Base-by-base conservation (phyloP, 2,797 vertebrate species). In the Pseudomugil tenellus region DNA sequence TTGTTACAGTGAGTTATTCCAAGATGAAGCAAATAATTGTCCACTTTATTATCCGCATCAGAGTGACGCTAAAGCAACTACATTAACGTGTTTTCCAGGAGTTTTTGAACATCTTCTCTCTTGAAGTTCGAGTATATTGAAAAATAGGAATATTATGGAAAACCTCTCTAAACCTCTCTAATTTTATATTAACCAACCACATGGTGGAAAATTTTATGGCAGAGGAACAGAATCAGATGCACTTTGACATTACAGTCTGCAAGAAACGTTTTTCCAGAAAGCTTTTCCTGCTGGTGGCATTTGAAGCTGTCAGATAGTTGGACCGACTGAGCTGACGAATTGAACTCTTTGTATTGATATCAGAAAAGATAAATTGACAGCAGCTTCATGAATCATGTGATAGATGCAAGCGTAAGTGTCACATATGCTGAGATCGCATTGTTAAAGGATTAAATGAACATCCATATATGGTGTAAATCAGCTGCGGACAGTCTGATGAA, bases 261-360 rank as follows among this genome's bases (percentile, higher is more conserved):
- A 76, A 62, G 37, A 85, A 66, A 5, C 19, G 63, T 63, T 74
- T 67, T 75, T 55, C 26, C 54, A 60, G 81, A 56, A 89, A 72
- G 70, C 60, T 68, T 73, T 80, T 85, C 72, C 77, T 87, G 74
- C 85, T 70, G 55, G 51, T 80, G 46, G 60, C 62, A 26, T 86
- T 87, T 41, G 67, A 84, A 29, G 65, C 32, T 54, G 84, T 82
- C 57, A 84, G 73, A 41, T 78, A 61, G 66, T 56, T 81, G 0
- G 58, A 69, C 48, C 67, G 54, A 58, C 84, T 63, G 34, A 77
- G 83, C 35, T 85, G 67, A 78, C 78, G 57, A 51, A 79, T 68
- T 76, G 25, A 17, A 6, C 26, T 80, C 52, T 67, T 79, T 76
- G 34, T 83, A 12, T 37, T 84, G 57, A 1, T 31, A 64, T 67